phyloP scores from a whole-genome alignment of 1,140 invertebrate genomes.

The Pseudomyrmex pallidus region DNA sequence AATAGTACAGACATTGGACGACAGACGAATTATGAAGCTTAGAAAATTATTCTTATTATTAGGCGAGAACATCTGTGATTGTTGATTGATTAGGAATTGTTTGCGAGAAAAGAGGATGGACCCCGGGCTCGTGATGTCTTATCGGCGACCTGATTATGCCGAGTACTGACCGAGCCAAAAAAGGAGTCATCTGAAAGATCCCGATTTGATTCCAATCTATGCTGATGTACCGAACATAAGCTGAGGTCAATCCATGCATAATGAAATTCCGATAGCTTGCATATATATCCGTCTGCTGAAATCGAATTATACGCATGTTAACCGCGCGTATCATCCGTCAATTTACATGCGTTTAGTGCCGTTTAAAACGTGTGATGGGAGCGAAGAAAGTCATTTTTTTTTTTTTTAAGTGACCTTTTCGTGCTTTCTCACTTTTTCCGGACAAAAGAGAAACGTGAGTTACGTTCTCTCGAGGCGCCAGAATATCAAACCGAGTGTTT shows the following conservation, averaged over 20 bases:
- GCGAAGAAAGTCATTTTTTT: conserved; percentile 35
- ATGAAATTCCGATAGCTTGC: conserved; percentile 75
- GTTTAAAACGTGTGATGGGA: not conserved
- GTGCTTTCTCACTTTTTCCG: conserved; percentile 15
- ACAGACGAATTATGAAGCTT: not conserved
- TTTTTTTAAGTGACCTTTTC: conserved; percentile 18
- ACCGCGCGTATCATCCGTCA: not conserved
- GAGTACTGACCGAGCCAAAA: conserved; percentile 34
- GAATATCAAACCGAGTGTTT: not conserved
- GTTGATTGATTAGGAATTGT: conserved; percentile 25
- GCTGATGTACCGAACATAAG: conserved; percentile 74
- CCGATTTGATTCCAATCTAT: conserved; percentile 76
- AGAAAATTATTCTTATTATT: not conserved
- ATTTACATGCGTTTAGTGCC: conserved; percentile 5
- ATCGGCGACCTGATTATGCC: conserved; percentile 64
- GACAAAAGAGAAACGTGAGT: conserved; percentile 28
- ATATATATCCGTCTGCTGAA: conserved; percentile 61
- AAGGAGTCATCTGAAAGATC: conserved; percentile 72
- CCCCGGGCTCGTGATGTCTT: conserved; percentile 19
- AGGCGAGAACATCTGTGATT: not conserved
- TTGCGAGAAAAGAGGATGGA: conserved; percentile 11
- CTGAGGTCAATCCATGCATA: conserved; percentile 77
- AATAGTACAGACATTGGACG: too few relatives aligned
- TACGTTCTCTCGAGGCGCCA: not conserved
- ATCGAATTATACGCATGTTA: not conserved